Evolutionary conservation across 2,797 vertebrate genomes (phyloP).

Genomic region (Dipus sagitta): DNA sequence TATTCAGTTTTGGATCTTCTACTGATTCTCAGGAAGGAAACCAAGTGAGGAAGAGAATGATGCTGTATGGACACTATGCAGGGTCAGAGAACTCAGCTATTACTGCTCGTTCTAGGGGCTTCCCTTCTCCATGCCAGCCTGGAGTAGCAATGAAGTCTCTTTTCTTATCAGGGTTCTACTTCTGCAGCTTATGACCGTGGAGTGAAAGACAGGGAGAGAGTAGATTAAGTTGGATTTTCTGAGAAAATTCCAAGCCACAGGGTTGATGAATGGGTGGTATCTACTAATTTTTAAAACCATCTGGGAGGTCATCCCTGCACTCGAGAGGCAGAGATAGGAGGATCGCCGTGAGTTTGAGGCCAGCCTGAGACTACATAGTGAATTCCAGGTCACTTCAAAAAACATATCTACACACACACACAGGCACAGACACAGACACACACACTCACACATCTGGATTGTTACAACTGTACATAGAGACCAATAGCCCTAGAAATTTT

Average conservation of each 20-base stretch:
- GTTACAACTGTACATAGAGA: not conserved
- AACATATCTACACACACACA: too few species aligned
- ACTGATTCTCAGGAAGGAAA: slow-evolving; percentile 26
- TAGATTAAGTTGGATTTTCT: slow-evolving; percentile 20
- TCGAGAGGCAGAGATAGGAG: too few species aligned
- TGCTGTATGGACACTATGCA: slow-evolving; percentile 74
- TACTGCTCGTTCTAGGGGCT: slow-evolving; percentile 62
- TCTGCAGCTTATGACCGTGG: slow-evolving; percentile 21
- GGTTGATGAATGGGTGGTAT: not conserved
- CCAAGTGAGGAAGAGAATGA: slow-evolving; percentile 77
- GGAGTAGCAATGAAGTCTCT: slow-evolving; percentile 50
- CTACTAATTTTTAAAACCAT: slow-evolving; percentile 26
- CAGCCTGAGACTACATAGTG: too few species aligned
- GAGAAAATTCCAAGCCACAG: slow-evolving; percentile 35
- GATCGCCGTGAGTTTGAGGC: too few species aligned
- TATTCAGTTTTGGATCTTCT: not conserved
- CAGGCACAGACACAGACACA: too few species aligned
- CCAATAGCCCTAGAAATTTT: not conserved
- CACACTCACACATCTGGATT: not conserved
- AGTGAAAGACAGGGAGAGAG: slow-evolving; percentile 27
- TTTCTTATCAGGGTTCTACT: slow-evolving; percentile 52
- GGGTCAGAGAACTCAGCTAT: slow-evolving; percentile 73
- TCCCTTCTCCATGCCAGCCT: slow-evolving; percentile 64
- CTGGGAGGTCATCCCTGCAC: too few species aligned
- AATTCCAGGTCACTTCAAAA: too few species aligned